Conservation (phyloP, 2,113 vertebrate species). For the Sylvietta virens region DNA sequence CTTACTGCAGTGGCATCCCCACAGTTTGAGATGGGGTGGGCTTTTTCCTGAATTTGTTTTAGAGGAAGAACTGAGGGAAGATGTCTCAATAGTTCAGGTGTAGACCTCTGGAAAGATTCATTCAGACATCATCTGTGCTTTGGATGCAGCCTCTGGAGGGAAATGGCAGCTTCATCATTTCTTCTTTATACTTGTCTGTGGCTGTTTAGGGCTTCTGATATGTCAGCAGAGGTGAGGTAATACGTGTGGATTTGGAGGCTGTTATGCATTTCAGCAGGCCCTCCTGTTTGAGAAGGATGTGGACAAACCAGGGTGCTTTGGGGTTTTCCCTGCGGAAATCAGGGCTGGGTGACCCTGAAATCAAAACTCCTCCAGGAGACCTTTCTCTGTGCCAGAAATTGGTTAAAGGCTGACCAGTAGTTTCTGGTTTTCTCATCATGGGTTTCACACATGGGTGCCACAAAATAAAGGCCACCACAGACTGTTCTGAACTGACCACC, state of each 20-base stretch:
- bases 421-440: neutral
- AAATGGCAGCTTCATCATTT: neutral
- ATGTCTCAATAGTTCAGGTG: neutral
- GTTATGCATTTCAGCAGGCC: neutral
- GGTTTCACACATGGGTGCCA: neutral
- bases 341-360: neutral
- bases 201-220: neutral
- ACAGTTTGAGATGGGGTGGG: neutral
- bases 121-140: neutral
- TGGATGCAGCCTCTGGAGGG: neutral
- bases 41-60: neutral
- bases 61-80: neutral
- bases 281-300: neutral
- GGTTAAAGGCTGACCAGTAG: neutral
- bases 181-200: neutral
- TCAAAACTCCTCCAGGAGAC: neutral
- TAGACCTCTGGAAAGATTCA: neutral
- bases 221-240: neutral
- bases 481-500: neutral
- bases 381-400: neutral
- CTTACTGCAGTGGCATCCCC: neutral
- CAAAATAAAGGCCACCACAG: neutral
- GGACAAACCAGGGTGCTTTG: accelerated
- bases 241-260: neutral
- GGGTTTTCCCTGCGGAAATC: neutral